A percentile compares a stretch with the other conserved stretches of the same genome.
Conservation (phyloP, 2,888 invertebrate genomes). For the Ethmia dodecea region DNA sequence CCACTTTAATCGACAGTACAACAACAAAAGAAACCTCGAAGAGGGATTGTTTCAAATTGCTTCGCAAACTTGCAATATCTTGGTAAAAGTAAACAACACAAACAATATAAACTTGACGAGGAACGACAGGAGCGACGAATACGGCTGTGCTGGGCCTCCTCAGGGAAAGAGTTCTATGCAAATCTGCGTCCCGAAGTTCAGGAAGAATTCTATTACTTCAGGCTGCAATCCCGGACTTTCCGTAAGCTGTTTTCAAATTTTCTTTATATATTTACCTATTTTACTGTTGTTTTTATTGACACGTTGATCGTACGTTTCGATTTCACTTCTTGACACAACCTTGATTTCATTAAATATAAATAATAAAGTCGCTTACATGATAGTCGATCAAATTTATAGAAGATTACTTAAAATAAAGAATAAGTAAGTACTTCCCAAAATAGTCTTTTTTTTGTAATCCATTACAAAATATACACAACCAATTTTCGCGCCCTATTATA, state of each 20-base stretch:
- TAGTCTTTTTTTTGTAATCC: no score
- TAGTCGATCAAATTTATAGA: no score
- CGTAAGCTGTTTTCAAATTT: conserved; percentile 71
- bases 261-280: no score
- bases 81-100: conserved; percentile 87
- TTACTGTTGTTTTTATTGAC: no score
- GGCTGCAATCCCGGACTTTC: conserved; percentile 79
- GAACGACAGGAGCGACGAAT: conserved; percentile 80
- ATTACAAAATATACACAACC: no score
- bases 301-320: no score
- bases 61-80: conserved; percentile 86
- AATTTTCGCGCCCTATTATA: no score
- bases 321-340: no score
- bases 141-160: conserved; percentile 69
- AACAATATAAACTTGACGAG: conserved; percentile 84
- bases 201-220: conserved; percentile 66
- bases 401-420: no score
- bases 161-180: conserved; percentile 66
- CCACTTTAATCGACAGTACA: conserved; percentile 65
- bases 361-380: no score
- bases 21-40: conserved; percentile 81
- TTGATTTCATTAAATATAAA: no score
- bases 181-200: conserved; percentile 77
- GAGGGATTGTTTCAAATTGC: conserved; percentile 88
- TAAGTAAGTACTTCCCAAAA: no score